phyloP scores from a whole-genome alignment of 1,140 invertebrate genomes.

The Papilio dardanus region DNA sequence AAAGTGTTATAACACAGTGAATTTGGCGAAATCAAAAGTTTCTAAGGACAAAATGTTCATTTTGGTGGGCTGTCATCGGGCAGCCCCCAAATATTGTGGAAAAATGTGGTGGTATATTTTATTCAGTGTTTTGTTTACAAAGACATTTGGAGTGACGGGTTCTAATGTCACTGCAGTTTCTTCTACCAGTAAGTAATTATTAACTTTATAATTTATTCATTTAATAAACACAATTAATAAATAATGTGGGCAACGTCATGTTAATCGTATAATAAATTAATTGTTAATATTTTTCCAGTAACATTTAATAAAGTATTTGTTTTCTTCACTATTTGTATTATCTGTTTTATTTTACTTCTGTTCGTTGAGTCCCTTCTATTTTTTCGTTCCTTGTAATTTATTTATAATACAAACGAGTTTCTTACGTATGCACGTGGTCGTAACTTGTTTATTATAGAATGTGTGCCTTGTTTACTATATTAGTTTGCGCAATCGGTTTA shows the following conservation, averaged over 20 bases:
- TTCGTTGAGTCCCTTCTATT: neutral
- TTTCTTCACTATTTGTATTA: constrained; percentile 26
- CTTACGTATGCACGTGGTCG: constrained; percentile 58
- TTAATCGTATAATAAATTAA: constrained; percentile 3
- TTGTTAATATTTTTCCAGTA: neutral
- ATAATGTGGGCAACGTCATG: neutral
- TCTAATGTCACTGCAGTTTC: constrained; percentile 58
- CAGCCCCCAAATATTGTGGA: constrained; percentile 77
- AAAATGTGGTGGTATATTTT: constrained; percentile 79
- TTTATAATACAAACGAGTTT: constrained; percentile 59
- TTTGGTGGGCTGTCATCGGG: constrained; percentile 79
- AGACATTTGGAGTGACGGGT: constrained; percentile 64
- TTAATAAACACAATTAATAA: neutral
- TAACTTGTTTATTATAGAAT: constrained; percentile 42
- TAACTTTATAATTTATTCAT: constrained; percentile 28
- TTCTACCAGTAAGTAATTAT: constrained; percentile 58
- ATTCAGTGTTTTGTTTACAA: constrained; percentile 69
- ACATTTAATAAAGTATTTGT: neutral
- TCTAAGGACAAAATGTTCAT: constrained; percentile 69
- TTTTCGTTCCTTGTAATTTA: constrained; percentile 48
- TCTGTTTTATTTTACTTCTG: constrained; percentile 27
- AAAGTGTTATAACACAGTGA: constrained; percentile 63
- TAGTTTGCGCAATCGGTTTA: constrained; percentile 20
- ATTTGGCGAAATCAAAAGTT: constrained; percentile 74
- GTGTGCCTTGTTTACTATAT: constrained; percentile 50